Evolutionary conservation across 2,113 vertebrate genomes (phyloP), one percentile per base, ranked within the genome.

Genomic region (Eudorcas thomsonii): DNA sequence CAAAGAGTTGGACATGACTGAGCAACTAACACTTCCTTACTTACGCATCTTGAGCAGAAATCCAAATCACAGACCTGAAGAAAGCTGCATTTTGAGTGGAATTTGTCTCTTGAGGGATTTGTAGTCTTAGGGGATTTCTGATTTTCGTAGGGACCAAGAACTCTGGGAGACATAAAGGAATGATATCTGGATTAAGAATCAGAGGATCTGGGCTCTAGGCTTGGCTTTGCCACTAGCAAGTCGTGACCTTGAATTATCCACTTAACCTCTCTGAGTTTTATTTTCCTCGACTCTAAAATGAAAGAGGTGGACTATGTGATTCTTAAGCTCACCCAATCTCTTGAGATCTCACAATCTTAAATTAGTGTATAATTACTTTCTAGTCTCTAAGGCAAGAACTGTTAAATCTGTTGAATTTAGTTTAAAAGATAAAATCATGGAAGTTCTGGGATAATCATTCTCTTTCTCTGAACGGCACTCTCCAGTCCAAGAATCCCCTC

Each of bases 261-360:
- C 36, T 43, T 84, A 94, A 25, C 50, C 15, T 80, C 50, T 93
- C 13, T 80, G n/a, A 87, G 64, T 91, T 92, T 94, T 55, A 50
- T 88, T 97, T 96, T 97, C 30, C 33, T 97, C 3, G 60, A 62
- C 23, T 95, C 21, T 92, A 48, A 96, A 64, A 60, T 87, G 30
- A 87, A 97, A 86, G n/a, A 25, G 5, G 50, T 91, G 6, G 26
- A 88, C 39, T 64, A 9, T 80, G 39, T 88, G 14, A 50, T 78
- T 92, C 57, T 60, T 43, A 77, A 48, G 45, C 67, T 60, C 67
- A 82, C 16, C 57, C 36, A 52, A 15, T 77, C 81, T 92, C 74
- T 93, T 19, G 59, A 90, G 74, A 95, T 88, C 52, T 64, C 23
- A 45, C 90, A 39, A 39, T 88, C 43, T 97, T 96, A 92, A 95